phyloP scores from a whole-genome alignment of 2,797 vertebrate species.

The Sebastes flavidus region DNA sequence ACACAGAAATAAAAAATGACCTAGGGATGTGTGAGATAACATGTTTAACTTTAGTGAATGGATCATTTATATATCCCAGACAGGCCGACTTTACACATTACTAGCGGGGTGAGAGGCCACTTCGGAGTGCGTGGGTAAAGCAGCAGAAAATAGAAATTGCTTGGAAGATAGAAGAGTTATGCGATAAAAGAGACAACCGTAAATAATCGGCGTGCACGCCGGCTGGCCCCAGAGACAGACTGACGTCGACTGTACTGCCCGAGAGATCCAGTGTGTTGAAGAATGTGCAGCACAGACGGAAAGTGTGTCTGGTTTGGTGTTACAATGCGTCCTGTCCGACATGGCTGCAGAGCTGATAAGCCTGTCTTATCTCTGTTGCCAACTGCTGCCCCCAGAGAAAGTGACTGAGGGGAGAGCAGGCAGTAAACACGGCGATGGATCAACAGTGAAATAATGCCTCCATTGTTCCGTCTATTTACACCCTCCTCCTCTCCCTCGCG shows the following conservation, averaged over 20 bases:
- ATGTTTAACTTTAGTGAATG: not conserved
- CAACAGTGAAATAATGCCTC: conserved; percentile 53
- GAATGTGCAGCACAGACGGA: conserved; percentile 31
- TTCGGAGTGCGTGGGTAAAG: not conserved
- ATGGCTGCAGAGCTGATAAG: conserved; percentile 66
- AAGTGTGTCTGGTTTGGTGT: conserved; percentile 8
- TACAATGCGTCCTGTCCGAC: conserved; percentile 38
- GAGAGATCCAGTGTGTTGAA: conserved; percentile 22
- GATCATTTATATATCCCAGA: not conserved
- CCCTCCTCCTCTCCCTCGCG: conserved; percentile 9
- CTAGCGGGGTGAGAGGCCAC: not conserved
- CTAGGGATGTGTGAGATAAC: not conserved
- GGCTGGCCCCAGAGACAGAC: not conserved
- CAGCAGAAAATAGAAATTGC: conserved; percentile 40
- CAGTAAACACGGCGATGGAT: conserved; percentile 34
- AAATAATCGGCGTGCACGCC: conserved; percentile 22
- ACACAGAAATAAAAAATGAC: not conserved
- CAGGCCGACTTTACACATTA: not conserved
- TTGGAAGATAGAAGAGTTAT: conserved; percentile 18
- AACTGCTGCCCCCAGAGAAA: conserved; percentile 48
- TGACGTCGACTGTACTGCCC: not conserved
- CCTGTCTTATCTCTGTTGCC: conserved; percentile 54
- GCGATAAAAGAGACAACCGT: conserved; percentile 15
- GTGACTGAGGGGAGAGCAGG: conserved; percentile 30
- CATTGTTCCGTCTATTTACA: conserved; percentile 60